Evolutionary conservation across 2,797 vertebrate genomes (phyloP), one percentile per base, ranked within the genome.

Genomic region (Mormyrops boulengeri): DNA sequence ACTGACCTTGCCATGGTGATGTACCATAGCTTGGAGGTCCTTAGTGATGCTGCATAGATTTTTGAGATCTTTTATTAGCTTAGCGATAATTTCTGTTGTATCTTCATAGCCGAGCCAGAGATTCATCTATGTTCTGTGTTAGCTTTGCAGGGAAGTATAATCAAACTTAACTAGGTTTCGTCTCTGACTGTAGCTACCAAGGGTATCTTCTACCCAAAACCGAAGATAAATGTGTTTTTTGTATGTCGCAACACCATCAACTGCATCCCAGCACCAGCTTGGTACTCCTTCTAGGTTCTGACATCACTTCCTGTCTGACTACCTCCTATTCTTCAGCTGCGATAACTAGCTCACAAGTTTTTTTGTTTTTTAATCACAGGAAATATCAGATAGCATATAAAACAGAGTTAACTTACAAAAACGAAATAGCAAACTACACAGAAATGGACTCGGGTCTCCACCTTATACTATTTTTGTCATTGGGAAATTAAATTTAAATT

Each of bases 1-100:
- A 97, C 98, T 0, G 98, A 99, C 0, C 97, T 99, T 9, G 98
- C 98, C 69, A 99, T 99, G 98, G 98, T 99, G 97, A 98, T 91
- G 87, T 82, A 12, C 19, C 11, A 19, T 73, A 66, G 47, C 47
- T 62, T 19, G 53, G 60, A 55, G 19, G 8, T 87, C 11, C 34
- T 89, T 49, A 47, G 49, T 44, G n/a, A 19, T 52, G 26, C 50
- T 11, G 9, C 19, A 57, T 69, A 66, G n/a, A 49, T n/a, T 60
- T 87, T 8, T 38, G 5, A 41, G 69, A 41, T 19, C 69, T 41
- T 73, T 38, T 17, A 38, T 73, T 38, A 73, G 4, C 69, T 34
- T 73, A 73, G 69, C 0, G 34, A 73, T 41, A 38, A 73, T 73
- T 55, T 30, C n/a, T 52, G 49, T 50, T 38, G 5, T 19, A 14